phyloP scores from a whole-genome alignment of 1,140 invertebrate species.

The Tribolium madens region DNA sequence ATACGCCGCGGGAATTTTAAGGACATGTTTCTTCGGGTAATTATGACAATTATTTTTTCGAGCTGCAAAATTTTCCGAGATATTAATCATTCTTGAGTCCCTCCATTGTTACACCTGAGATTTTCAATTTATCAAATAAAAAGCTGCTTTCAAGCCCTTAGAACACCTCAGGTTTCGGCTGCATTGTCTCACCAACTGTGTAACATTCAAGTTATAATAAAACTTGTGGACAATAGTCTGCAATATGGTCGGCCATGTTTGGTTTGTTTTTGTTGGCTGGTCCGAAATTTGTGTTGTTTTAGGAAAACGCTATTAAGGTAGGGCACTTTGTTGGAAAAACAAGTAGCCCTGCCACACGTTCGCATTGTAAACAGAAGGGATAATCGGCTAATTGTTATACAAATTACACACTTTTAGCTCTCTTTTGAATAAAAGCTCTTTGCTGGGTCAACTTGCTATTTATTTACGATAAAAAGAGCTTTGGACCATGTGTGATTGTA shows the following conservation, averaged over 20 bases:
- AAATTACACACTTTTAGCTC: conserved; percentile 39
- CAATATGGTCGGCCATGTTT: conserved; percentile 13
- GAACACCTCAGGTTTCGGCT: background rate
- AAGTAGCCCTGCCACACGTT: conserved; percentile 32
- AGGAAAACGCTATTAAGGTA: conserved; percentile 51
- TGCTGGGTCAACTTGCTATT: background rate
- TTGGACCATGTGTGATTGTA: conserved; percentile 20
- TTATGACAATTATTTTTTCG: background rate
- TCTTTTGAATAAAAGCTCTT: conserved; percentile 36
- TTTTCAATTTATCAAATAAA: background rate
- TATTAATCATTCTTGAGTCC: too few species aligned
- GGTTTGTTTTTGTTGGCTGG: conserved; percentile 39
- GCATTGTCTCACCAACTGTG: too few species aligned
- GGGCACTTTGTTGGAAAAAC: conserved; percentile 54
- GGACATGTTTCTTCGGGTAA: background rate
- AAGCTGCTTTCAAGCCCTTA: background rate
- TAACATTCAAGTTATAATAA: too few species aligned
- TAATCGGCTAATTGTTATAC: conserved; percentile 46
- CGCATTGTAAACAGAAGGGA: conserved; percentile 38
- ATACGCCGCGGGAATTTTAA: background rate
- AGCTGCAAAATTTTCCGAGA: too few species aligned
- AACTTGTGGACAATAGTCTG: conserved; percentile 20
- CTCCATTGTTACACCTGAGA: background rate
- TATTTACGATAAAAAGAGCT: conserved; percentile 35
- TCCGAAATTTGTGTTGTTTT: conserved; percentile 49